Base-by-base conservation (phyloP, 1,140 invertebrate genomes). In the Capitella teleta region DNA sequence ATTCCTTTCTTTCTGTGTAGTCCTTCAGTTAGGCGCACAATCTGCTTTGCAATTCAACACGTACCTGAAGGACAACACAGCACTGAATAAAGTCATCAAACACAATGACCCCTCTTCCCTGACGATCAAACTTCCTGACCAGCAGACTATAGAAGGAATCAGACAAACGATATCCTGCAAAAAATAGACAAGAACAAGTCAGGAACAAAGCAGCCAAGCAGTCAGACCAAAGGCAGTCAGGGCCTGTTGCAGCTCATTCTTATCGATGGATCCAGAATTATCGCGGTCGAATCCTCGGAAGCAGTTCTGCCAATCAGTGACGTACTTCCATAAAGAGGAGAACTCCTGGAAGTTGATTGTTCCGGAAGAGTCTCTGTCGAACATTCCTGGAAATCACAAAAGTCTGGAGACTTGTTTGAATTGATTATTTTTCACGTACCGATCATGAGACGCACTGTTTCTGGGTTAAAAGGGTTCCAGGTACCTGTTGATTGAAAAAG, bases 41-140 rank as follows among this genome's bases (percentile, higher is more conserved):
- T n/a, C n/a, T n/a, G n/a, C n/a, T n/a, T n/a, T n/a, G n/a, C n/a
- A 57, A 44, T 37, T 32, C 8, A 51, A 58, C 57, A 63, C 84
- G 87, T 78, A 94, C 89, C 78, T 94, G 85, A 56, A 97, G 73
- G 10, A 89, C 82, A 52, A 96, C 80, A 67, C 89, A 93, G 62
- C 87, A 92, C 68, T 98, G 93, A 61, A 98, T 97, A 63, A 98
- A 98, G 74, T 98, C 94, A 78, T 98, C 95, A 78, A 98, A 98
- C 26, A 91, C 81, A 57, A 98, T 87, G 0, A 82, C 86, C 30
- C 87, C 87, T 58, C 78, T 76, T n/a, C 90, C 90, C 63, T 82
- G 83, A 54, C 93, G 76, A 71, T 98, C 94, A 77, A 95, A 98
- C 73, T 96, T 96, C 54, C 82, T 79, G 18, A 98, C 77, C 57